Evolutionary conservation across 2,888 invertebrate genomes (phyloP).

Genomic region (Leptopilina syphax): DNA sequence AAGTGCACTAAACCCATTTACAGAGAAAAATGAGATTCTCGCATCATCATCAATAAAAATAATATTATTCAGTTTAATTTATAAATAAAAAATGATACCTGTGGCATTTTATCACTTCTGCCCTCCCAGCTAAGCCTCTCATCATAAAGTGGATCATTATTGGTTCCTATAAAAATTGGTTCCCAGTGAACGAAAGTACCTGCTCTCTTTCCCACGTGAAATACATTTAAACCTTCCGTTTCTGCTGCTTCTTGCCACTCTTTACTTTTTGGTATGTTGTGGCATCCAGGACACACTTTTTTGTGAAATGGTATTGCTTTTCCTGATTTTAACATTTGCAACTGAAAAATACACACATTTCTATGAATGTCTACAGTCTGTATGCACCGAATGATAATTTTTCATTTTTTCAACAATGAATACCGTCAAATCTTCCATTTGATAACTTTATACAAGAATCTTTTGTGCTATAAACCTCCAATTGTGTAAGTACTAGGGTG

Average conservation of each 20-base stretch:
- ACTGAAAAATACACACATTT: conserved; percentile 65
- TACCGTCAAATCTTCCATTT: too few relatives aligned
- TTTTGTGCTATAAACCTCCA: too few relatives aligned
- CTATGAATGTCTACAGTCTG: too few relatives aligned
- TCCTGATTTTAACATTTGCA: conserved; percentile 85
- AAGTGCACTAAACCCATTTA: too few relatives aligned
- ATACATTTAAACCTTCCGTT: conserved; percentile 86
- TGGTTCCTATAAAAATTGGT: conserved; percentile 94
- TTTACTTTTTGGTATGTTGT: conserved; percentile 90
- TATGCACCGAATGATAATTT: too few relatives aligned
- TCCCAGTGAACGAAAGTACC: conserved; percentile 92
- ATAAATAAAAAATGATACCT: conserved; percentile 79
- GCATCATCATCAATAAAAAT: too few relatives aligned
- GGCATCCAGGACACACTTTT: conserved; percentile 91
- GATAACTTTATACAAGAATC: too few relatives aligned
- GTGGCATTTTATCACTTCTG: conserved; percentile 96
- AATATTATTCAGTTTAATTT: too few relatives aligned
- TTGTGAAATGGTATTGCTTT: conserved; percentile 95
- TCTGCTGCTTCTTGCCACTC: conserved; percentile 89
- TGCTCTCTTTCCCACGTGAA: conserved; percentile 89
- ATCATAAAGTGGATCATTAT: conserved; percentile 92
- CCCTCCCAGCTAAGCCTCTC: conserved; percentile 96
- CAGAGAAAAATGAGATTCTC: too few relatives aligned
- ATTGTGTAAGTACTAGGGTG: too few relatives aligned
- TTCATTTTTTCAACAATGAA: too few relatives aligned